Conservation (phyloP, 2,113 vertebrate genomes). For the Progne subis region DNA sequence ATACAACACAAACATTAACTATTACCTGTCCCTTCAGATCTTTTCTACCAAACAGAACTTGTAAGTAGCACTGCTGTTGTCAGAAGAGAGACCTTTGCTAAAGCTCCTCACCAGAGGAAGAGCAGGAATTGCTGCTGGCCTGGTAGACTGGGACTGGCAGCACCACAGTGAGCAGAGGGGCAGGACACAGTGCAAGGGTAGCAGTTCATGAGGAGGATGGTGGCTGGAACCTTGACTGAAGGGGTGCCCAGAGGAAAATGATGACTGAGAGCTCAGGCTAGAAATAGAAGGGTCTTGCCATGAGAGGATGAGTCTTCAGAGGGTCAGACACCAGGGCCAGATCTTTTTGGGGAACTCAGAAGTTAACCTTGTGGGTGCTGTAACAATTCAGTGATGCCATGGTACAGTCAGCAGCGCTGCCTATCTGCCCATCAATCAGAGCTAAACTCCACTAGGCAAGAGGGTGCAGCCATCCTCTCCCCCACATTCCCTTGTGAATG, state of each 20-base stretch:
- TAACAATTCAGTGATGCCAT: background rate
- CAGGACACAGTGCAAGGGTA: background rate
- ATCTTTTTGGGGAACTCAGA: background rate
- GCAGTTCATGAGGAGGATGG: background rate
- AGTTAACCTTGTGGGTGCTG: background rate
- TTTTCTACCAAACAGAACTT: background rate
- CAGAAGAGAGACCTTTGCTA: background rate
- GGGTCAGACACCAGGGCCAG: background rate
- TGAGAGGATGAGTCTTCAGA: background rate
- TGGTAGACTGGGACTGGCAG: background rate
- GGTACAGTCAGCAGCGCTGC: background rate
- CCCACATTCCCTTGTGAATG: no score
- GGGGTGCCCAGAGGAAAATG: background rate
- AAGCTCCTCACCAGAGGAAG: background rate
- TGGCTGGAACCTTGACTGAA: background rate
- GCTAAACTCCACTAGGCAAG: background rate
- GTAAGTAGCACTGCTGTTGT: background rate
- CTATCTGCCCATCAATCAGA: background rate
- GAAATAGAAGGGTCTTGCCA: background rate
- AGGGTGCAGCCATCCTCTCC: background rate
- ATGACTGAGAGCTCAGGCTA: fast-evolving
- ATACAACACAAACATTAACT: background rate
- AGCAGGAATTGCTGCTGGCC: background rate
- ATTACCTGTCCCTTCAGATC: background rate
- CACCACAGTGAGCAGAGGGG: background rate